These are phyloP conservation scores for Lamprotornis superbus DNA, from an alignment of 2,113 vertebrate species.

Conservation along the genomic window DNA sequence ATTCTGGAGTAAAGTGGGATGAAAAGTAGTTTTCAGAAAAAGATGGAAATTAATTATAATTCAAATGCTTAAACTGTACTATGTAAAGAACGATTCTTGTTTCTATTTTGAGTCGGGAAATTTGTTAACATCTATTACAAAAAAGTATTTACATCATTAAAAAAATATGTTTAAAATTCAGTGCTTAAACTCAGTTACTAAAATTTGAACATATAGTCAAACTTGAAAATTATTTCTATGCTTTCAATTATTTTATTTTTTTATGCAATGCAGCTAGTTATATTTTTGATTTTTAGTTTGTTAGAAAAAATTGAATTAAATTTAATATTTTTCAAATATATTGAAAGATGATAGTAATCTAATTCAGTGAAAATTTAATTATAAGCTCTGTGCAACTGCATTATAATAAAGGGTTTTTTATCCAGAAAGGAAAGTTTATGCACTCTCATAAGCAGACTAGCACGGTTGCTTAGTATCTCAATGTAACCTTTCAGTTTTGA, in stretches of 20 bases:
- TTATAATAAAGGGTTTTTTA: neutral
- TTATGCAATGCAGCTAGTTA: neutral
- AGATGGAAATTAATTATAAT: neutral
- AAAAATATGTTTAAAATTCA: neutral
- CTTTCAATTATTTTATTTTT: neutral
- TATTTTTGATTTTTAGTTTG: neutral
- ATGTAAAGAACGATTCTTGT: neutral
- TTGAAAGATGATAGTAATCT: neutral
- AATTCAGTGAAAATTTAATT: neutral
- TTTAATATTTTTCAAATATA: neutral
- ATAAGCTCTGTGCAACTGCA: neutral
- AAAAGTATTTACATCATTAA: neutral
- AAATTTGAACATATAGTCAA: neutral
- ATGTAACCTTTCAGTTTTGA: neutral
- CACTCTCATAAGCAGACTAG: accelerated
- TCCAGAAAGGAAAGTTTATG: neutral
- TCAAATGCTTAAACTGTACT: neutral
- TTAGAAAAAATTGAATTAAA: neutral
- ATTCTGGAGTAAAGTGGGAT: neutral
- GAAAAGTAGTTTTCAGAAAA: constrained; percentile 11
- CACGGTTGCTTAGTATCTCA: neutral
- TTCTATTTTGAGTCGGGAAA: neutral
- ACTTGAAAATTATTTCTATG: neutral
- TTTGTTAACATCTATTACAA: neutral
- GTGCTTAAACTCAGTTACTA: neutral